Evolutionary conservation across 2,888 invertebrate genomes (phyloP).

Genomic region (Xanthia icteritia): DNA sequence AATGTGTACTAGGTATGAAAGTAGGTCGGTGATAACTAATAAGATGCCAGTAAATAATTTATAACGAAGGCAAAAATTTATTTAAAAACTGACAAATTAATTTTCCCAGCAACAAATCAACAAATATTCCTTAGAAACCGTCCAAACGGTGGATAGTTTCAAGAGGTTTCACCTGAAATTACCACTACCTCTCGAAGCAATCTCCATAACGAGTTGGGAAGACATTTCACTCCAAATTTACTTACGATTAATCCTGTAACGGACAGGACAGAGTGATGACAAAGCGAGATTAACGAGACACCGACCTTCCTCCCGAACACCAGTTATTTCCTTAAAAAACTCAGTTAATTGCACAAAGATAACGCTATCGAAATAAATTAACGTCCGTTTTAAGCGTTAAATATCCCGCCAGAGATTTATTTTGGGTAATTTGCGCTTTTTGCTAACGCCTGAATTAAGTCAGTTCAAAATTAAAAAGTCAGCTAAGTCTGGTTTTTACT

Average conservation of each 20-base stretch:
- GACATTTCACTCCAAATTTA: conserved; percentile 34
- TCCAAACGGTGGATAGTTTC: conserved; percentile 4
- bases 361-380: conserved; percentile 69
- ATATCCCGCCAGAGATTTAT: conserved; percentile 62
- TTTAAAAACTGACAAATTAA: neutral
- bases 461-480: conserved; percentile 50
- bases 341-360: conserved; percentile 68
- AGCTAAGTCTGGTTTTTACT: conserved; percentile 42
- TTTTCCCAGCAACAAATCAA: neutral
- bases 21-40: neutral
- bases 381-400: conserved; percentile 61
- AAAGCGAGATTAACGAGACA: conserved; percentile 63
- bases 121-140: neutral
- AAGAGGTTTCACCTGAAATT: conserved; percentile 7
- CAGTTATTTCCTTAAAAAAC: conserved; percentile 55
- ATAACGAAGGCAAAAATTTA: neutral
- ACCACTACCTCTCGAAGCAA: neutral
- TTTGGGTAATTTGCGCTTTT: conserved; percentile 68
- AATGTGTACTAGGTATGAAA: too few relatives aligned
- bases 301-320: conserved; percentile 32
- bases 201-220: conserved; percentile 33
- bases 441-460: conserved; percentile 59
- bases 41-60: neutral
- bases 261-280: conserved; percentile 58
- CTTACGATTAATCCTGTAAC: conserved; percentile 46